Base-by-base conservation (phyloP, 1,140 invertebrate species). In the Aradophagus sp. region DNA sequence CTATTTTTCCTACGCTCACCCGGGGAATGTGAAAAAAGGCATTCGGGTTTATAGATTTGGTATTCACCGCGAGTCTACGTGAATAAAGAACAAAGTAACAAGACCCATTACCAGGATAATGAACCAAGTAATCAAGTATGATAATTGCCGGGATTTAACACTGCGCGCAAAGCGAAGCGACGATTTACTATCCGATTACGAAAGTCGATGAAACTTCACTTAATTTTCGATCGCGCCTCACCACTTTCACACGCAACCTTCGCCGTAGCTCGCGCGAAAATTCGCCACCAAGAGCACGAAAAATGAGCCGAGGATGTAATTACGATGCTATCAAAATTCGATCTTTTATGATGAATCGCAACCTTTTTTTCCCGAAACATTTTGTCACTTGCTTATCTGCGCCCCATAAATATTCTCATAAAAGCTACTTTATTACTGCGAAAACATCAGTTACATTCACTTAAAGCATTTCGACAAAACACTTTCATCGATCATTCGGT, bases 81-180 rank as follows among this genome's bases (percentile, higher is more conserved):
- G 34, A 59, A 68, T 71, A 66, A 47, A 58, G 44, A 65, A 69
- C 50, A 44, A 69, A 69, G 65, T 74, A 69, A 74, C 47, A 53
- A 61, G 66, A 74, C 31, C 44, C 32, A 68, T 68, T 73, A 72
- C 34, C 45, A 53, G 36, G 69, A 59, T 74, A 77, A 75, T 73
- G 76, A 67, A 77, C 53, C 55, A 68, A 61, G 71, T 74, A 71
- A 78, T 72, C 39, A 56, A 48, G 45, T 31, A 29, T 47, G 71
- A 69, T 77, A 80, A 78, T 79, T 75, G 68, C 55, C 29, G 29
- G 39, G 44, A 69, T 67, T 76, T 68, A 55, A 59, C 58, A 23
- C 16, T 12, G 42, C 39, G 23, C 19, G 41, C 44, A 59, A 66
- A 47, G 27, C 32, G 52, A 35, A 50, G 35, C 45, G 12, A 19